phyloP scores from a whole-genome alignment of 1,140 invertebrate species.

The Epicauta chinensis region DNA sequence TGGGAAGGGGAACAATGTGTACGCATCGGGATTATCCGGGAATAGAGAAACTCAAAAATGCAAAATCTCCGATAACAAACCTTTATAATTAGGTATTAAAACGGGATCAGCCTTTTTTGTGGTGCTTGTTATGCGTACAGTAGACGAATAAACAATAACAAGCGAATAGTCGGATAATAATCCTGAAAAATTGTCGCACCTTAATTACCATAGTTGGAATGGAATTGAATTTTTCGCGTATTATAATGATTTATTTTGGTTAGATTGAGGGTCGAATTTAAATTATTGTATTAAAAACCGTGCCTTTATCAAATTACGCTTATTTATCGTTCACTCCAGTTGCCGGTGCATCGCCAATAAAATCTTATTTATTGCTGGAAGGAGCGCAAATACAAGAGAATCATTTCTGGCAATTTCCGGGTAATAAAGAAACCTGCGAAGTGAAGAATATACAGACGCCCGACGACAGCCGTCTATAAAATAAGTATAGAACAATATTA shows the following conservation, averaged over 20 bases:
- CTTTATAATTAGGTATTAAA: slow-evolving; percentile 16
- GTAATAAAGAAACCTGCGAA: slow-evolving; percentile 20
- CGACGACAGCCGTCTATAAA: no score
- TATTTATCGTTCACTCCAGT: slow-evolving; percentile 15
- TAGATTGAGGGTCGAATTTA: slow-evolving; percentile 14
- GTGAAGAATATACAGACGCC: slow-evolving; percentile 10
- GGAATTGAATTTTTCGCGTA: no score
- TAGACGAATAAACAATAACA: no score
- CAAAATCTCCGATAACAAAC: slow-evolving; percentile 14
- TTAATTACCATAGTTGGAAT: no score
- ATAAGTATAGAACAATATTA: no score
- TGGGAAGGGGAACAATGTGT: neutral
- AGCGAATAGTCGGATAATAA: no score
- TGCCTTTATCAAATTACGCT: slow-evolving; percentile 14
- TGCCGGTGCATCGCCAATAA: slow-evolving; percentile 11
- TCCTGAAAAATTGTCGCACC: no score
- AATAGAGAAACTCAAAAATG: slow-evolving; percentile 7
- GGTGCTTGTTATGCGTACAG: slow-evolving; percentile 9
- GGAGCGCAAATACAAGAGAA: slow-evolving; percentile 17
- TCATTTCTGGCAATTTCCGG: slow-evolving; percentile 24
- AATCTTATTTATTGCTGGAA: slow-evolving; percentile 23
- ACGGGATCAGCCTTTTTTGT: slow-evolving; percentile 8
- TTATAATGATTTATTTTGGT: no score
- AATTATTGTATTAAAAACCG: slow-evolving; percentile 15
- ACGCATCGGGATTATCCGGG: slow-evolving; percentile 7